Conservation (phyloP, 2,113 vertebrate genomes). For the Orientallactaga bullata region DNA sequence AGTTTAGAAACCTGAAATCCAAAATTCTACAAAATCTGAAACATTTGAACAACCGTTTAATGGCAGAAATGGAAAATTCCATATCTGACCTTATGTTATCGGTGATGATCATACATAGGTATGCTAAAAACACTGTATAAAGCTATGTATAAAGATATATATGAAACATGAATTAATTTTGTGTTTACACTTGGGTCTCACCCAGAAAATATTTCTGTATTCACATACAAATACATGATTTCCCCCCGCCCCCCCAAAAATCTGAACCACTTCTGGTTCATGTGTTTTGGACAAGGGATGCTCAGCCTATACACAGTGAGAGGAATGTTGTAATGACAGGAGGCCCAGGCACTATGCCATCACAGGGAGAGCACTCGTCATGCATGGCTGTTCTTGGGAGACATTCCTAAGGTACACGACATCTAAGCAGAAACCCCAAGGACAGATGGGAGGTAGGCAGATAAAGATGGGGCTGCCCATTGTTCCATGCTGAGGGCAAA, state of each 20-base stretch:
- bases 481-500: neutral
- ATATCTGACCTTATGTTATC: neutral
- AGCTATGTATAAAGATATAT: neutral
- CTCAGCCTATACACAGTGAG: neutral
- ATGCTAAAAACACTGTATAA: neutral
- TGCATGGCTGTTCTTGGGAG: rapidly evolving
- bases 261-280: neutral
- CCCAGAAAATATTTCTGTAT: neutral
- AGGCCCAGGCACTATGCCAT: rapidly evolving
- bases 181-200: neutral
- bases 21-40: neutral
- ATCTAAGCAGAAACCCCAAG: neutral
- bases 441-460: neutral
- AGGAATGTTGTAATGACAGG: rapidly evolving
- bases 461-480: neutral
- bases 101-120: neutral
- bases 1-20: neutral
- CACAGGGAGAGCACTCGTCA: neutral
- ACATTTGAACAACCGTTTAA: neutral
- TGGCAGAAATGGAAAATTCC: neutral
- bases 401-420: rapidly evolving
- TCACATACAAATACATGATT: neutral
- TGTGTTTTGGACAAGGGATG: neutral
- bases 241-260: too few species aligned
- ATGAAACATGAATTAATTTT: neutral